phyloP scores from a whole-genome alignment of 2,888 invertebrate species.

The Pristionchus fissidentatus region DNA sequence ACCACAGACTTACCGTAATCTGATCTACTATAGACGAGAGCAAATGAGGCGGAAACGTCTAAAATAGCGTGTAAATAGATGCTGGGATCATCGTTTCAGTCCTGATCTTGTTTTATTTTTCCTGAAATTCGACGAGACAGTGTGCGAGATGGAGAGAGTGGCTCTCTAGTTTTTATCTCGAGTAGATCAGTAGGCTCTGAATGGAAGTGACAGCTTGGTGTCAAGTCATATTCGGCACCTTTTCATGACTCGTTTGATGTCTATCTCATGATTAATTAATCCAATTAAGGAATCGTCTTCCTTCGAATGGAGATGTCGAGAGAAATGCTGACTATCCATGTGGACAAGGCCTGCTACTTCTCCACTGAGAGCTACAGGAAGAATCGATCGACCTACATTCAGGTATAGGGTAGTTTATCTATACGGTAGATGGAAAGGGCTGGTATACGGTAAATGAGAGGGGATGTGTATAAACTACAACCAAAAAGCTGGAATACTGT shows the following conservation, averaged over 20 bases:
- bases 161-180: too few relatives aligned
- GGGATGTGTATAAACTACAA: too few relatives aligned
- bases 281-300: constrained; percentile 28
- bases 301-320: neutral
- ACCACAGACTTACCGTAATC: too few relatives aligned
- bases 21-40: too few relatives aligned
- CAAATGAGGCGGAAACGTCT: too few relatives aligned
- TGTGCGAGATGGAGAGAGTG: neutral
- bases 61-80: too few relatives aligned
- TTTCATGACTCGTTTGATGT: neutral
- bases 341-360: constrained; percentile 19
- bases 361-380: neutral
- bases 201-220: neutral
- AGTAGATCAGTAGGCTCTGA: neutral
- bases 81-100: too few relatives aligned
- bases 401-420: neutral
- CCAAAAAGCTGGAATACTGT: too few relatives aligned
- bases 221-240: neutral
- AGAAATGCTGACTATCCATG: neutral
- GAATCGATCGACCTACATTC: constrained; percentile 10
- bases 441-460: too few relatives aligned
- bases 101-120: too few relatives aligned
- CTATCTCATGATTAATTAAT: neutral
- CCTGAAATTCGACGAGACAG: too few relatives aligned
- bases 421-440: too few relatives aligned